Percentiles rank a stretch among this genome's conserved stretches.
phyloP scores from a whole-genome alignment of 2,888 invertebrate species.

The Leucophenga maculata region DNA sequence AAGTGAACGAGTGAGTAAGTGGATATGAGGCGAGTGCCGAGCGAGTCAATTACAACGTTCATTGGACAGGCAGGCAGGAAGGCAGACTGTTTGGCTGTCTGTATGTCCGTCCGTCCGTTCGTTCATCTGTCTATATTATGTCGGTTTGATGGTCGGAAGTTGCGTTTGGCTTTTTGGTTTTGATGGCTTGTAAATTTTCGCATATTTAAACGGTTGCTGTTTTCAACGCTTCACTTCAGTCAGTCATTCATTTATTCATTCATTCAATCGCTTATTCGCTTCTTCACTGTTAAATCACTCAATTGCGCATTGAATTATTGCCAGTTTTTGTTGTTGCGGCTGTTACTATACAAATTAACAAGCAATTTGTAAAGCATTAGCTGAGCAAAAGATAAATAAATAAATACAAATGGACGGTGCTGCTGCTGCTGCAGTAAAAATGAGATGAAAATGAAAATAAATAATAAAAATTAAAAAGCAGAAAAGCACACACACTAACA shows the following conservation, averaged over 20 bases:
- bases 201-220: too few relatives aligned
- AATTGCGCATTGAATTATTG: conserved; percentile 24
- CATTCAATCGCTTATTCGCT: background rate
- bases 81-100: background rate
- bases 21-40: background rate
- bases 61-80: too few relatives aligned
- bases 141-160: conserved; percentile 4
- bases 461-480: conserved; percentile 17
- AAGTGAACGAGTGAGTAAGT: conserved; percentile 12
- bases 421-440: conserved; percentile 4
- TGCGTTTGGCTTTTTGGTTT: conserved; percentile 11
- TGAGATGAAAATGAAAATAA: conserved; percentile 22
- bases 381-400: conserved; percentile 33
- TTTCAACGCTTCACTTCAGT: background rate
- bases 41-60: conserved; percentile 6
- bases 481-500: background rate
- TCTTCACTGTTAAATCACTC: conserved; percentile 5
- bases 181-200: background rate
- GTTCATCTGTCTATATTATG: background rate
- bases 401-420: background rate
- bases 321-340: conserved; percentile 12
- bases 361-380: conserved; percentile 45
- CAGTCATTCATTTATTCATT: background rate
- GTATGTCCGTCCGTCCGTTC: background rate
- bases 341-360: conserved; percentile 46